Base-by-base conservation (phyloP, 2,797 vertebrate genomes). In the Coregonus suidteri region DNA sequence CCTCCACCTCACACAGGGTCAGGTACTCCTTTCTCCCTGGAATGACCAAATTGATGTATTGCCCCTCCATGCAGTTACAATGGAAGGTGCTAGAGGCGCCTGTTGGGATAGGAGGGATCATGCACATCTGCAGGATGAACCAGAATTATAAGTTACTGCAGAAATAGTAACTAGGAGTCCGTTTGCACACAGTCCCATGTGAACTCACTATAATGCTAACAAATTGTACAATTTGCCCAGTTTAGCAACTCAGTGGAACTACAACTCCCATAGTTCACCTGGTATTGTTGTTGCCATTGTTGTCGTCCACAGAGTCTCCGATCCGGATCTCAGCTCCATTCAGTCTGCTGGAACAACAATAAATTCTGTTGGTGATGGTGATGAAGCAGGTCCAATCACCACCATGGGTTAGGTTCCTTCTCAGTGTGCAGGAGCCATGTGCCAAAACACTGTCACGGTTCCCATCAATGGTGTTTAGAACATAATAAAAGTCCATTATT, bases 1-100 rank as follows among this genome's bases (percentile, higher is more conserved):
- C 15, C 16, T 56, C 16, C 14, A 56, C 53, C 53, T 56, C 53
- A 56, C 16, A 56, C 53, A 18, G 4, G 14, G 16, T 56, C 14
- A 56, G 18, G 53, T 18, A 56, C 18, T 56, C 53, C 4, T 18
- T 18, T 5, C 53, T 56, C 5, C 70, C 47, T 25, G 47, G 70
- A 14, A 47, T 47, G 47, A 71, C 51, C 5, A 71, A 13, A 6
- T 52, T 71, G 70, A 53, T 13, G 25, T 71, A 71, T n/a, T 18
- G 41, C 11, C 70, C 70, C 70, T 71, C 70, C 47, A 71, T 71
- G 20, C 47, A 14, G 5, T 53, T 53, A 53, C 70, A 53, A 15
- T 52, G 70, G 70, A 53, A 71, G n/a, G 70, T 71, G 70, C 51
- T 25, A 14, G 51, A 71, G 13, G 41, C 73, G 9, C 87, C 84